These are phyloP conservation scores for Drusus annulatus DNA, from an alignment of 1,140 invertebrate genomes.

Conservation along the genomic window DNA sequence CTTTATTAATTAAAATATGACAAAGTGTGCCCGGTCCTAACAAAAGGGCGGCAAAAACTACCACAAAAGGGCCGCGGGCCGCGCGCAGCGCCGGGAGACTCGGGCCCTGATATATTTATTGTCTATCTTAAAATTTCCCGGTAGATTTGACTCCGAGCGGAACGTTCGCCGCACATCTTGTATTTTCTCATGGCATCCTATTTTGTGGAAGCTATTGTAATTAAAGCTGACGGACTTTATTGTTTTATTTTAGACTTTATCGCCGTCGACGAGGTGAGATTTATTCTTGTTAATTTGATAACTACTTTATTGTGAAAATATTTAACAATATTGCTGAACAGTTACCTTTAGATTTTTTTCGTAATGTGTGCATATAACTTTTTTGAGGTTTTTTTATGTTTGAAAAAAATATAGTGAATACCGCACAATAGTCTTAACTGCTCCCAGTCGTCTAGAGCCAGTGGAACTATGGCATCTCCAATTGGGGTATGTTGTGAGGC, in stretches of 20 bases:
- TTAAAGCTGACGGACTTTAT: conserved; percentile 41
- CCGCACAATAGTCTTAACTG: too few relatives aligned
- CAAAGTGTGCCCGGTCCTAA: conserved; percentile 9
- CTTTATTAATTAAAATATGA: conserved; percentile 49
- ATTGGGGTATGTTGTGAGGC: too few relatives aligned
- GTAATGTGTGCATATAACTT: too few relatives aligned
- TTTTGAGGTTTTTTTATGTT: too few relatives aligned
- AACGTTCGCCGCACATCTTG: neutral
- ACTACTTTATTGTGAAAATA: too few relatives aligned
- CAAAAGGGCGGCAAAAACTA: conserved; percentile 12
- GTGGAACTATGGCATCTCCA: too few relatives aligned
- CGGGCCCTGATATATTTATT: conserved; percentile 37
- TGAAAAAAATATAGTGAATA: too few relatives aligned
- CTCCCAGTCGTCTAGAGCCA: too few relatives aligned
- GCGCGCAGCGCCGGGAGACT: neutral
- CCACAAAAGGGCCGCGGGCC: conserved; percentile 17
- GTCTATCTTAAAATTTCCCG: conserved; percentile 50
- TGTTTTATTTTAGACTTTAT: conserved; percentile 13
- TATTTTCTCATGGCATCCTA: conserved; percentile 14
- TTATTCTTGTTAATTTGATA: neutral
- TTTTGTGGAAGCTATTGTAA: conserved; percentile 25
- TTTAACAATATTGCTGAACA: too few relatives aligned
- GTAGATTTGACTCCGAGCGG: conserved; percentile 41
- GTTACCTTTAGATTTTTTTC: too few relatives aligned
- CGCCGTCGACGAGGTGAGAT: conserved; percentile 6